Percentiles rank a stretch among this genome's conserved stretches.
phyloP scores from a whole-genome alignment of 2,113 vertebrate genomes.

The Candoia aspera region DNA sequence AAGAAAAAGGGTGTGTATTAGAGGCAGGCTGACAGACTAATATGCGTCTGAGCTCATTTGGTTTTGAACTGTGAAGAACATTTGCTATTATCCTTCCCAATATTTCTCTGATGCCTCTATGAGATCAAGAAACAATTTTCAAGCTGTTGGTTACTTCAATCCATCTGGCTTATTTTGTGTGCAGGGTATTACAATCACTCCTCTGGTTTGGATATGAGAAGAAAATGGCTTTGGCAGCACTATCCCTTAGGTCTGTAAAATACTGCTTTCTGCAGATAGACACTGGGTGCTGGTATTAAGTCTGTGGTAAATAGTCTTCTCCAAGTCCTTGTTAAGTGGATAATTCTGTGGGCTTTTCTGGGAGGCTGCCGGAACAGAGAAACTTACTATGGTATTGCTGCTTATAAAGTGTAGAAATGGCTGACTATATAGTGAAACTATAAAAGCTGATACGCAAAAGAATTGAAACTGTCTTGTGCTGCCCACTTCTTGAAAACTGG shows the following conservation, averaged over 20 bases:
- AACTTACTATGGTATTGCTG: neutral
- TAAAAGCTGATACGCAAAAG: neutral
- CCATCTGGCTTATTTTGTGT: too few species aligned
- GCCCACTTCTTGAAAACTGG: neutral
- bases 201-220: neutral
- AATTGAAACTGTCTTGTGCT: neutral
- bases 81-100: neutral
- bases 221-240: neutral
- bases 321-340: neutral
- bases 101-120: neutral
- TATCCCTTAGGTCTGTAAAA: neutral
- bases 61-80: neutral
- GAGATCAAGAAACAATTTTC: neutral
- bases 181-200: neutral
- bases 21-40: neutral
- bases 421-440: neutral
- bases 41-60: neutral
- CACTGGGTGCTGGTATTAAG: neutral
- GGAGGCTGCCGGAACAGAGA: neutral
- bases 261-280: neutral
- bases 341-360: neutral
- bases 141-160: neutral
- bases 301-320: neutral
- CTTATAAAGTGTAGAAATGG: neutral
- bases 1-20: neutral